Conservation (phyloP, 1,140 invertebrate species). For the Pseudomyrmex sp. region DNA sequence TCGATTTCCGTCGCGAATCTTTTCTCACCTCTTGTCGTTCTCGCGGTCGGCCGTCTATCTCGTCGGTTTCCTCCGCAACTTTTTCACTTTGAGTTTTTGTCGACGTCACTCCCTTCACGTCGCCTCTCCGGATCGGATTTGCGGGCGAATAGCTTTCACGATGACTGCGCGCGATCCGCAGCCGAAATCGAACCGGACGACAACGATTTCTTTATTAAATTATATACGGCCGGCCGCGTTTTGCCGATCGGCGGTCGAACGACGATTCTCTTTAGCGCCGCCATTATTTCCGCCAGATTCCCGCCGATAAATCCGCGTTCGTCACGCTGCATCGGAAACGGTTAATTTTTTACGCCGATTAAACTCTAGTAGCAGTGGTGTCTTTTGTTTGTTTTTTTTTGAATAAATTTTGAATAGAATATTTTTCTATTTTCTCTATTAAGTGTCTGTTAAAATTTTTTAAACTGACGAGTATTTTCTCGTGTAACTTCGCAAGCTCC, state of each 20-base stretch:
- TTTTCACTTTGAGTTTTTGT: constrained; percentile 55
- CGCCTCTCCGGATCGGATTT: constrained; percentile 39
- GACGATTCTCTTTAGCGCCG: constrained; percentile 61
- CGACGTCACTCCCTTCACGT: background rate
- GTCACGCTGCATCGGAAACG: constrained; percentile 1
- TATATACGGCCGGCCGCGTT: constrained; percentile 31
- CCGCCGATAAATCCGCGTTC: constrained; percentile 23
- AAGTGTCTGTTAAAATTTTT: background rate
- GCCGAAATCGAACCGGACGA: constrained; percentile 30
- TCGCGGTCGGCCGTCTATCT: constrained; percentile 51
- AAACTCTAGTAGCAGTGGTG: background rate
- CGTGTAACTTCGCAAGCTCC: too few species aligned
- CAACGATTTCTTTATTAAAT: constrained; percentile 55
- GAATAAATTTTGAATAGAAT: background rate
- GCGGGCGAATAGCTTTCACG: constrained; percentile 71
- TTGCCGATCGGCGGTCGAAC: constrained; percentile 20
- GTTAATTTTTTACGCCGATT: constrained; percentile 18
- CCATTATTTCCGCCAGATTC: constrained; percentile 64
- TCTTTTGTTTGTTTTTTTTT: background rate
- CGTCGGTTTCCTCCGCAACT: constrained; percentile 58
- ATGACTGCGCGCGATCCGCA: constrained; percentile 46
- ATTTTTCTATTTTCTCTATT: background rate
- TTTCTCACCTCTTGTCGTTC: constrained; percentile 67
- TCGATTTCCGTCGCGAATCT: constrained; percentile 79
- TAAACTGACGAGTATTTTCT: too few species aligned